Evolutionary conservation across 2,797 vertebrate species (phyloP), one percentile per base, ranked within the genome.

Genomic region (Thunnus albacares): DNA sequence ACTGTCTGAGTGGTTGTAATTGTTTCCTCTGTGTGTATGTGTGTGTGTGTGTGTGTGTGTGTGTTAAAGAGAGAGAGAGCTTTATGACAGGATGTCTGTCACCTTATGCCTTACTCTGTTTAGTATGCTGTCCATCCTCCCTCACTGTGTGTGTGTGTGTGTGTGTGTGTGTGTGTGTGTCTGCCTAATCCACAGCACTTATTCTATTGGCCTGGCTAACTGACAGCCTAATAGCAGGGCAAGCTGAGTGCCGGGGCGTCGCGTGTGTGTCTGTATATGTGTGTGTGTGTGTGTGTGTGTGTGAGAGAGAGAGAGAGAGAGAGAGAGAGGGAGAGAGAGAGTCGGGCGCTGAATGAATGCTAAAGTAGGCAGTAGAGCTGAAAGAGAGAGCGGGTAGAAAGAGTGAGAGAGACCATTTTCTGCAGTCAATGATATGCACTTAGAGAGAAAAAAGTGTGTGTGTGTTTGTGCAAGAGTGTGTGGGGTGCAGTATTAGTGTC

Each of bases 131-230:
- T 76, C 79, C 85, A 30, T 71, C 67, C 78, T 71, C 60, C 71
- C 53, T 35, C 45, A 8, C 22, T 24, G 24, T 24, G 24, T 2
- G 24, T 55, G 22, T 61, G 28, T 61, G 55, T 86, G 85, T 76
- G 76, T 80, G 51, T 73, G 45, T 75, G 45, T 71, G 43, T 22
- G 62, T 49, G 71, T 75, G 66, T 79, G 28, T 69, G 57, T 70
- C 66, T 47, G 84, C 69, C 83, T 94, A 93, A 94, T 94, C 91
- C 89, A 83, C 77, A 20, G 61, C 87, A 89, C 90, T 93, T 93
- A 92, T 94, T 92, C 93, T 91, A 87, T 92, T 94, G 94, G 93
- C 91, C 87, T 77, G 89, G 87, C 90, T 91, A 91, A 93, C 89
- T 92, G 92, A 93, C 92, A 90, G 90, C 79, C 93, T 92, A 93